Conservation (phyloP, 2,888 invertebrate genomes). For the Mythimna impura region DNA sequence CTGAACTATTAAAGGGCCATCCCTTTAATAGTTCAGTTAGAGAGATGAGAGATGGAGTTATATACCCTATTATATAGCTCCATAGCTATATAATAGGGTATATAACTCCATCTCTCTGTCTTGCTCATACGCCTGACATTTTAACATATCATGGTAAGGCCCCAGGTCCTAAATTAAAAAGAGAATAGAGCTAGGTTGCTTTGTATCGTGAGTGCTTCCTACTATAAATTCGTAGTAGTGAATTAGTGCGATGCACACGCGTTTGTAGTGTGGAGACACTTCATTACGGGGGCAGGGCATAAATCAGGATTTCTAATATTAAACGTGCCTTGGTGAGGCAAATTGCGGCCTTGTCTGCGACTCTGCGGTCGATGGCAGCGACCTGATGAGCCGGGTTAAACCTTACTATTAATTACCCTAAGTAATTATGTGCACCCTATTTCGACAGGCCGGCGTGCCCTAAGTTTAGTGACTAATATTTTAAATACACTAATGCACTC, state of each 20-base stretch:
- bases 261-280: slow-evolving; percentile 89
- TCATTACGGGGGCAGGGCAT: slow-evolving; percentile 88
- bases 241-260: slow-evolving; percentile 88
- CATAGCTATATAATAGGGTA: too few species aligned
- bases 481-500: background rate
- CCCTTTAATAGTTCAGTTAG: too few species aligned
- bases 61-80: too few species aligned
- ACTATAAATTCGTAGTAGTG: slow-evolving; percentile 86
- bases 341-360: slow-evolving; percentile 81
- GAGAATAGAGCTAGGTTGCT: slow-evolving; percentile 35
- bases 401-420: slow-evolving; percentile 59
- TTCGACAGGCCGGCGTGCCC: background rate
- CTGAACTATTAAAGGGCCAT: too few species aligned
- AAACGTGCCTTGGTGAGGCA: slow-evolving; percentile 90
- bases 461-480: background rate
- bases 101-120: too few species aligned
- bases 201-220: slow-evolving; percentile 63
- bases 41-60: too few species aligned
- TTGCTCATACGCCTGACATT: too few species aligned
- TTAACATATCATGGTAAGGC: background rate
- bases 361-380: slow-evolving; percentile 74
- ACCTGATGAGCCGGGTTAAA: slow-evolving; percentile 61
- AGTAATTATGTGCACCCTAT: slow-evolving; percentile 19
- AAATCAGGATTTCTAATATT: slow-evolving; percentile 91
- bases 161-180: slow-evolving; percentile 41